These are phyloP conservation scores for Rhinoderma darwinii DNA, from an alignment of 2,113 vertebrate species.

Conservation along the genomic window DNA sequence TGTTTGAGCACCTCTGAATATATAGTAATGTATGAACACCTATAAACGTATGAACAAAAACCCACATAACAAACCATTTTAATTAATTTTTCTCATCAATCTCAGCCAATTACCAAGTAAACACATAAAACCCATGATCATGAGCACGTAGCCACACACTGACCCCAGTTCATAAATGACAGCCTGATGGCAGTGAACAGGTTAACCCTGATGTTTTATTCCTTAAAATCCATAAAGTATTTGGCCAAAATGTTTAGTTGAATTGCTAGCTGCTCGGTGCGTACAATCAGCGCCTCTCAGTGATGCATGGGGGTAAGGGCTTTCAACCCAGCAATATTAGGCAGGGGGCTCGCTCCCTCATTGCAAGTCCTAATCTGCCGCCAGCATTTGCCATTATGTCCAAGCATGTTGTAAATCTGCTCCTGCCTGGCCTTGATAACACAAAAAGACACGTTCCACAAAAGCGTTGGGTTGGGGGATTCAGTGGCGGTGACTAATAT, in stretches of 20 bases:
- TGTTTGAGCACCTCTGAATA: no score
- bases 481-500: slow-evolving; percentile 10
- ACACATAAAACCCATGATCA: no score
- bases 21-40: no score
- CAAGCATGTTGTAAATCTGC: slow-evolving; percentile 19
- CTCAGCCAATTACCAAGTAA: no score
- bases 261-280: neutral
- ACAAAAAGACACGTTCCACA: slow-evolving; percentile 33
- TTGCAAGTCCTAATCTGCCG: neutral
- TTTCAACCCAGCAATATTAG: slow-evolving; percentile 3
- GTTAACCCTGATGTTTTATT: slow-evolving; percentile 1
- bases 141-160: no score
- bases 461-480: no score
- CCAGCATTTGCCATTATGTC: slow-evolving; percentile 17
- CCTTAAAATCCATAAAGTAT: neutral
- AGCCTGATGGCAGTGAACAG: neutral
- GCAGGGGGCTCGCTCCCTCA: neutral
- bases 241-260: neutral
- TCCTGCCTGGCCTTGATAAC: slow-evolving; percentile 41
- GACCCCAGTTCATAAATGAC: neutral
- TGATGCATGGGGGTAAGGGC: neutral
- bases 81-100: no score
- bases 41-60: no score
- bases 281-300: neutral
- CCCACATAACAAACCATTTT: no score